Percentiles rank a stretch among this genome's conserved stretches.
These are phyloP conservation scores for Leuciscus waleckii DNA, from an alignment of 2,797 vertebrate genomes.

Conservation along the genomic window DNA sequence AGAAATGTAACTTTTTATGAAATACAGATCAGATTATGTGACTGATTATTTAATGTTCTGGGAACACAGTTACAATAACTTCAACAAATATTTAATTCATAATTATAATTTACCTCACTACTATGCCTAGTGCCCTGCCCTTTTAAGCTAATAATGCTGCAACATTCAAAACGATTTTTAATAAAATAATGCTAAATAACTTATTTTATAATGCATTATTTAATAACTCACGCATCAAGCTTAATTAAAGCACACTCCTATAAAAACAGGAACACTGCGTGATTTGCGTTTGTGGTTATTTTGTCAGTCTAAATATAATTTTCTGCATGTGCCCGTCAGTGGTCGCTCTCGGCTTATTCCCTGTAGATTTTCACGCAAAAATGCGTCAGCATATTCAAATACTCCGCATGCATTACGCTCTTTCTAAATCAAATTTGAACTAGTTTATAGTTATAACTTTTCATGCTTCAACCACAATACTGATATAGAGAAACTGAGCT, in stretches of 20 bases:
- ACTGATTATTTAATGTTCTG: background rate
- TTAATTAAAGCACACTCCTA: background rate
- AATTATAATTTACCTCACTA: too few relatives aligned
- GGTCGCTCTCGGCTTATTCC: constrained; percentile 47
- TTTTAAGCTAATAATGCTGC: background rate
- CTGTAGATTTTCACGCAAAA: constrained; percentile 17
- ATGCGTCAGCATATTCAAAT: constrained; percentile 55
- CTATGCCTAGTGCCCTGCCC: background rate
- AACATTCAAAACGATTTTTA: background rate
- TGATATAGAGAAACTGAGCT: background rate
- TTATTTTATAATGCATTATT: background rate
- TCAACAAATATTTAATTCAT: background rate
- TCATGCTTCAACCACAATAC: too few relatives aligned
- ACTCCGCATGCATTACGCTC: constrained; percentile 39
- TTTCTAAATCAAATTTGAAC: constrained; percentile 42
- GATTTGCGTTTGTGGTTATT: background rate
- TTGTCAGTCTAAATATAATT: background rate
- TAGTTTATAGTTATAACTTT: constrained; percentile 4
- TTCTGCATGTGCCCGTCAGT: constrained; percentile 37
- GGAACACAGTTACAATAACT: background rate
- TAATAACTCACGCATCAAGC: background rate
- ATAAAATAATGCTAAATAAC: background rate
- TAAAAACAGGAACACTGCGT: background rate
- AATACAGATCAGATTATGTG: background rate
- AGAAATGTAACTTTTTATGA: background rate